Conservation (phyloP, 2,888 invertebrate genomes). For the Liposcelis brunnea region DNA sequence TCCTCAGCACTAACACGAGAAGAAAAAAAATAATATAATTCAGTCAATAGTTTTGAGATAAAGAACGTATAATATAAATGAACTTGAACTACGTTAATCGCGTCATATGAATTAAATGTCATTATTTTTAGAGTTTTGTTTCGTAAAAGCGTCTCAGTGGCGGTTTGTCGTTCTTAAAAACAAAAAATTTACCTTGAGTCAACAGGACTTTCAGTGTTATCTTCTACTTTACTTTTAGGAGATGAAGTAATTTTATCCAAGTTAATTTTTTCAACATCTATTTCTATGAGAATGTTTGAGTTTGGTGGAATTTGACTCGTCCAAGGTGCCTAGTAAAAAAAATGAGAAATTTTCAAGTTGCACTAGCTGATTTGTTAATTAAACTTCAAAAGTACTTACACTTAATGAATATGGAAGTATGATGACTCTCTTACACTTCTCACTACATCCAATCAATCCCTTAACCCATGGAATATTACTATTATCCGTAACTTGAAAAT, state of each 20-base stretch:
- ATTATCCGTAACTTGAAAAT: neutral
- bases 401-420: neutral
- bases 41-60: no score
- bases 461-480: neutral
- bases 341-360: neutral
- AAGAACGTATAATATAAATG: no score
- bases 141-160: neutral
- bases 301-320: neutral
- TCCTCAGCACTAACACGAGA: neutral
- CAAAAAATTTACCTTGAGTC: slow-evolving; percentile 5
- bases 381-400: neutral
- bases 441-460: neutral
- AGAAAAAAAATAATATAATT: no score
- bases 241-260: no score
- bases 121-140: no score
- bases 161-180: neutral
- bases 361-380: no score
- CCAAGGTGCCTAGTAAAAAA: neutral
- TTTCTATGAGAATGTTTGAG: neutral
- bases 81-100: no score
- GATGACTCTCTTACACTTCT: neutral
- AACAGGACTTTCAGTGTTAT: neutral
- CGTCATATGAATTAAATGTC: no score
- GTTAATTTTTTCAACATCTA: neutral
- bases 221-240: neutral